Conservation (phyloP, 2,888 invertebrate species). For the Agriopis marginaria region DNA sequence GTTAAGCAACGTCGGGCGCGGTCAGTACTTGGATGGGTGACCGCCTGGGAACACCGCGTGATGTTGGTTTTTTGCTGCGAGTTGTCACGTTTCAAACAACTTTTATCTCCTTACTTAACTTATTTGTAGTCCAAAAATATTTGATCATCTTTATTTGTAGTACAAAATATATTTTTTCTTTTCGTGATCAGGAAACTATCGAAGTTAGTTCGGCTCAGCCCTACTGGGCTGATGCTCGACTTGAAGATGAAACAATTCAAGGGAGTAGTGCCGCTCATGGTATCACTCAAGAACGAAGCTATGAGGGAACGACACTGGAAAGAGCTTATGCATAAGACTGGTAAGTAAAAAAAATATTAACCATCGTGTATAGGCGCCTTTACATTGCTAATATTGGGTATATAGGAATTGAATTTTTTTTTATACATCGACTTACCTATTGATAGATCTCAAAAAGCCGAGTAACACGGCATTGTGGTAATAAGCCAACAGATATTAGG, state of each 20-base stretch:
- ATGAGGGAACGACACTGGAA: slow-evolving; percentile 96
- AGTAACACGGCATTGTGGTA: no score
- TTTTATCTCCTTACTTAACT: no score
- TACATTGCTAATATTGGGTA: no score
- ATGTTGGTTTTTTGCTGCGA: slow-evolving; percentile 17
- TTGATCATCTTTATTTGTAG: no score
- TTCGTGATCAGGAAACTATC: slow-evolving; percentile 88
- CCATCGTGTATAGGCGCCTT: no score
- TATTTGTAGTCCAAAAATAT: no score
- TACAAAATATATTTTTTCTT: no score
- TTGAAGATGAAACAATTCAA: slow-evolving; percentile 96
- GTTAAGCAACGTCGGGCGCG: slow-evolving; percentile 79
- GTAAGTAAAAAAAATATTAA: slow-evolving; percentile 57
- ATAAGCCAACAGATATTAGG: no score
- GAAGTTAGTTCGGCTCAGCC: slow-evolving; percentile 85
- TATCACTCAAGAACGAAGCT: slow-evolving; percentile 96
- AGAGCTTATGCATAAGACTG: slow-evolving; percentile 94
- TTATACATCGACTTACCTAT: no score
- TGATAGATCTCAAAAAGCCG: no score
- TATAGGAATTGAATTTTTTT: no score
- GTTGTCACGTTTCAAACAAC: not conserved
- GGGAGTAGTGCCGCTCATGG: slow-evolving; percentile 94
- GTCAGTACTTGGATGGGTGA: slow-evolving; percentile 73
- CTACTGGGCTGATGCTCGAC: slow-evolving; percentile 90
- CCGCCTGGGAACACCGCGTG: slow-evolving; percentile 66